Base-by-base conservation (phyloP, 2,888 invertebrate genomes). In the Tenthredo distinguenda region DNA sequence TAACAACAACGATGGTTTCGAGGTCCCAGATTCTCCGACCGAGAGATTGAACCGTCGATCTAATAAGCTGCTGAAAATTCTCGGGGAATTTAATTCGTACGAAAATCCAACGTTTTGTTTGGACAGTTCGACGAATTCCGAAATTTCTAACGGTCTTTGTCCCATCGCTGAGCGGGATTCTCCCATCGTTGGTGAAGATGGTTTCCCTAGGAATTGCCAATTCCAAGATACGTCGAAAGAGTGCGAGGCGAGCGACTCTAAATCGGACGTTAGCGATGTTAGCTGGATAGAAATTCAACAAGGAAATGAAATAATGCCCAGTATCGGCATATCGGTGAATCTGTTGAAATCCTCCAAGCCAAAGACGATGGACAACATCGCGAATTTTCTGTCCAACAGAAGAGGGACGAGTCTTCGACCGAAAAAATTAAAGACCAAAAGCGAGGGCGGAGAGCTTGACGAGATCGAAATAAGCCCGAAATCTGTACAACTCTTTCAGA, bases 71-170 rank as follows among this genome's bases (percentile, higher is more conserved):
- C 18, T 31, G 2, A 21, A 55, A 83, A 58, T 68, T n/a, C 77
- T 74, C n/a, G 85, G 87, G 31, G 88, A 87, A 79, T 88, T 77
- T 85, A 89, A 85, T 72, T 90, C 89, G 40, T 93, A 93, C 86
- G 93, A 93, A 87, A 93, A 93, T 88, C 93, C 93, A 2, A 91
- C 91, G 2, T 93, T 93, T 74, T 89, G 88, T 43, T 86, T 91
- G 77, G 93, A 93, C 87, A 90, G 88, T 77, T 93, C 93, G 4
- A 85, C 91, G 34, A 93, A 93, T 84, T 90, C 92, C 6, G 92
- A 92, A 2, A 84, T 91, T 15, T 89, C 90, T 40, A 89, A 88
- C 37, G 92, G 90, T 85, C 87, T 92, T 0, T 91, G 90, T 85
- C 87, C 87, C 0, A 40, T 62, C 76, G 6, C 40, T 31, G 62